phyloP scores from a whole-genome alignment of 2,113 vertebrate species.

The Tetrax tetrax region DNA sequence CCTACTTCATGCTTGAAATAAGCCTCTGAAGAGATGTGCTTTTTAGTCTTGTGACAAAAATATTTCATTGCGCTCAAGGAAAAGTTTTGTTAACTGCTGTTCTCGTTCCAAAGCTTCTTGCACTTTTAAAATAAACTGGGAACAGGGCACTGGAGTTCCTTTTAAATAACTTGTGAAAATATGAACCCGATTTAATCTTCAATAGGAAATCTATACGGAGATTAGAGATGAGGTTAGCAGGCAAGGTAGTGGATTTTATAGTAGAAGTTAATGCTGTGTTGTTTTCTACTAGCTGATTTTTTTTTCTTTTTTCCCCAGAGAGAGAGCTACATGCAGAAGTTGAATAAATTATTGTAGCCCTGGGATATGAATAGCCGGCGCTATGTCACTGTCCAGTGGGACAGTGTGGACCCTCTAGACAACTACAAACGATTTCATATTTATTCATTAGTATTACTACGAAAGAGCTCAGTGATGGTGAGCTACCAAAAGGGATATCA shows the following conservation, averaged over 20 bases:
- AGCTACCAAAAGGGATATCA: background rate
- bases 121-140: background rate
- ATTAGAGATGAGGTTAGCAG: background rate
- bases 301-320: background rate
- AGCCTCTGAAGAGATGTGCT: conserved; percentile 27
- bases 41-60: conserved; percentile 25
- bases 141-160: background rate
- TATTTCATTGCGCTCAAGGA: background rate
- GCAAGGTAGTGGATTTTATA: background rate
- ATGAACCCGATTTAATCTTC: background rate
- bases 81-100: conserved; percentile 33
- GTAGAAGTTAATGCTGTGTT: background rate
- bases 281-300: background rate
- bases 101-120: background rate
- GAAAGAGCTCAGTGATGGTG: background rate
- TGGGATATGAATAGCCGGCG: background rate
- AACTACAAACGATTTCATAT: background rate
- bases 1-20: background rate
- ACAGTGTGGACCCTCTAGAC: background rate
- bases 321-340: background rate
- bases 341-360: background rate
- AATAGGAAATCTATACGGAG: background rate
- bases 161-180: background rate
- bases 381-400: background rate
- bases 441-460: background rate